Evolutionary conservation across 1,140 invertebrate genomes (phyloP), one percentile per base, ranked within the genome.

Genomic region (Meteorus sp.): DNA sequence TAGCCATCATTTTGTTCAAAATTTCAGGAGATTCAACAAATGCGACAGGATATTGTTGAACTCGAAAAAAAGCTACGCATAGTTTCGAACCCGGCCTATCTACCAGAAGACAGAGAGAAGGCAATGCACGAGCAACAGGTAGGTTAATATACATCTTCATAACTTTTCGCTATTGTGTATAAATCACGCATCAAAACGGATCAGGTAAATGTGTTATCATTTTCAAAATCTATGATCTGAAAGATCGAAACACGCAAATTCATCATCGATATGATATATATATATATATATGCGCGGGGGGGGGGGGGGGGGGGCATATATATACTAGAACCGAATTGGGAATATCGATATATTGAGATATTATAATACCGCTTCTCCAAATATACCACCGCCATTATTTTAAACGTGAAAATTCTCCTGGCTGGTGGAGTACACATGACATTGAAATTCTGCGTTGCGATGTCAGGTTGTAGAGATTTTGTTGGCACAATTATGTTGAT

Each of bases 61-160:
- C 89, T 89, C 25, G 93, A 95, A 77, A 92, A 94, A 74, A 89
- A 92, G 68, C 81, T 95, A 64, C 84, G 92, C 41, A 83, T 88
- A 51, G 86, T 92, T 47, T 82, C 91, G 73, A 88, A 90, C 77
- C 89, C 93, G 37, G 88, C 89, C 63, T 89, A 92, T 81, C 82
- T 89, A 75, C 87, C 91, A 48, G 86, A 89, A 57, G 91, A 95
- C 70, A 84, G 90, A 67, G 92, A 95, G 66, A 88, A 88, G 69
- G 92, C 93, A 72, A 81, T 88, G 58, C 83, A 87, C 70, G 92
- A 95, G 75, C 92, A 95, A 85, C 91, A 94, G 88, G 95, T 97
- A 92, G 87, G 93, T 85, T 72, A 25, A 59, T 52, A 56, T 63
- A 51, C 62, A 27, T 33, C 39, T 41, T 29, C 41, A 43, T 25